Evolutionary conservation across 1,140 invertebrate species (phyloP).

Genomic region (Asbolus verrucosus): DNA sequence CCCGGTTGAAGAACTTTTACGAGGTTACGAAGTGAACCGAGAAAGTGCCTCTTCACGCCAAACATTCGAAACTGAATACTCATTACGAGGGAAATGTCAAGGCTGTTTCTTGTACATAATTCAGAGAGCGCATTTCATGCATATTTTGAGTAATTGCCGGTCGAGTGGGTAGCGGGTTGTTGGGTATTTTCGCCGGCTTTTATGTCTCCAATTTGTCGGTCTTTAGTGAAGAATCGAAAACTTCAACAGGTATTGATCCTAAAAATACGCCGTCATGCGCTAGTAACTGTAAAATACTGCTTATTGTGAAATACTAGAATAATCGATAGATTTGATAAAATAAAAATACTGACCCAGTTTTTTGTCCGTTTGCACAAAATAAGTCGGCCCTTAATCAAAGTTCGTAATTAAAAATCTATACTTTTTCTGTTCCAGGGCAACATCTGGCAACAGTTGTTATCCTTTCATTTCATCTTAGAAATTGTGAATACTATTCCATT

Average conservation of each 20-base stretch:
- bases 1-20: too few relatives aligned
- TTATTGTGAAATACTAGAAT: slow-evolving; percentile 28
- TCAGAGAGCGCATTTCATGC: too few relatives aligned
- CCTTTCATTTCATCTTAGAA: slow-evolving; percentile 95
- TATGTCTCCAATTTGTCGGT: neutral
- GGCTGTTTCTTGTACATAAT: too few relatives aligned
- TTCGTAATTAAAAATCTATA: neutral
- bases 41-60: too few relatives aligned
- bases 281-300: slow-evolving; percentile 33
- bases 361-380: too few relatives aligned
- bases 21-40: too few relatives aligned
- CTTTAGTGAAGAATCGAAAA: slow-evolving; percentile 15
- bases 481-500: slow-evolving; percentile 96
- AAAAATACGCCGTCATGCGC: slow-evolving; percentile 40
- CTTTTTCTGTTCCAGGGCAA: slow-evolving; percentile 81
- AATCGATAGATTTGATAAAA: slow-evolving; percentile 33
- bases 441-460: slow-evolving; percentile 94
- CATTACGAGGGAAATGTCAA: too few relatives aligned
- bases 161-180: too few relatives aligned
- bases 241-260: slow-evolving; percentile 47
- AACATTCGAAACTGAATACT: too few relatives aligned
- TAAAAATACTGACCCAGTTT: slow-evolving; percentile 10
- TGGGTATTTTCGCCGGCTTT: too few relatives aligned
- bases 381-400: neutral
- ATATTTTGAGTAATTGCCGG: too few relatives aligned